Percentiles rank a stretch among this genome's conserved stretches.
Conservation (phyloP, 1,140 invertebrate species). For the Aphelinus certus region DNA sequence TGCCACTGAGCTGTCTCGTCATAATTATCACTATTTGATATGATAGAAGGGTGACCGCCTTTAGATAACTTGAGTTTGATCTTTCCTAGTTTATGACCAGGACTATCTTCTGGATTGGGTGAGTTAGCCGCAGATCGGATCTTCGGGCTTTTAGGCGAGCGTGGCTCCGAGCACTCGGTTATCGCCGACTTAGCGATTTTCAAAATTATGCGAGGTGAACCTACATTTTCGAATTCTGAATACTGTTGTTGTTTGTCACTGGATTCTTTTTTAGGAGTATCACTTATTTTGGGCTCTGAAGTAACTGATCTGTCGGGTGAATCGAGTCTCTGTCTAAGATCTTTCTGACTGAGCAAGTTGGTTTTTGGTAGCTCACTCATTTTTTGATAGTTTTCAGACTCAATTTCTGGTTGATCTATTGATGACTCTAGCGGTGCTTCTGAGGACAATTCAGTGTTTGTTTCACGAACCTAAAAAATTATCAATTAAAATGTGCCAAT, state of each 20-base stretch:
- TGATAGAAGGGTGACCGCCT: conserved; percentile 62
- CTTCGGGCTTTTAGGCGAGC: conserved; percentile 64
- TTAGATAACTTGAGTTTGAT: conserved; percentile 63
- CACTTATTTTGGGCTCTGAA: conserved; percentile 43
- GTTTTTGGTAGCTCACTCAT: conserved; percentile 48
- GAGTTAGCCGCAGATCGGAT: conserved; percentile 62
- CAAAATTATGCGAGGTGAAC: conserved; percentile 62
- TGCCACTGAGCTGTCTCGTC: conserved; percentile 55
- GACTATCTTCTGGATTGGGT: conserved; percentile 63
- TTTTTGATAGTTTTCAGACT: conserved; percentile 51
- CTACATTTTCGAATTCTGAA: conserved; percentile 57
- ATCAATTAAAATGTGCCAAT: no score
- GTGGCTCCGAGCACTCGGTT: conserved; percentile 60
- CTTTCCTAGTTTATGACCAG: conserved; percentile 62
- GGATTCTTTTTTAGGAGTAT: conserved; percentile 45
- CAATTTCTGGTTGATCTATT: conserved; percentile 59
- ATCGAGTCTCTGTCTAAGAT: conserved; percentile 52
- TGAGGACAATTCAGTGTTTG: conserved; percentile 15
- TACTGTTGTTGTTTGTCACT: conserved; percentile 28
- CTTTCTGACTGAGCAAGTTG: conserved; percentile 55
- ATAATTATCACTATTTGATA: conserved; percentile 60
- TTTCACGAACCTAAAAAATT: conserved; percentile 1
- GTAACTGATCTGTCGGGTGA: conserved; percentile 48
- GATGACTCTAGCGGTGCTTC: conserved; percentile 52
- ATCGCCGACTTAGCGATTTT: conserved; percentile 65